A percentile compares a stretch with the other conserved stretches of the same genome.
phyloP scores from a whole-genome alignment of 1,140 invertebrate species.

The Teleogryllus occipitalis region DNA sequence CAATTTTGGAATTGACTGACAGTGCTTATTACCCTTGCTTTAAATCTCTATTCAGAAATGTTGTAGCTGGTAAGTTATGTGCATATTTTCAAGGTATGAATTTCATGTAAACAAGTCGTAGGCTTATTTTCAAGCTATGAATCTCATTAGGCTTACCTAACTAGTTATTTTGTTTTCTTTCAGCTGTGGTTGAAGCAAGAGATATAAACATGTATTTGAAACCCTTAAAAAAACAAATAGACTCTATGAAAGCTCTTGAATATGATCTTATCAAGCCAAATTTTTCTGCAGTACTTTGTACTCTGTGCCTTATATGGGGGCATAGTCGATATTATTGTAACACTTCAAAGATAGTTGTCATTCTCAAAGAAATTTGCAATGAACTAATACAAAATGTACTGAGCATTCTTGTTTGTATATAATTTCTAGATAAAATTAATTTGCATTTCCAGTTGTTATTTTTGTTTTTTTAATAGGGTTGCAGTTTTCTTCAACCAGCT shows the following conservation, averaged over 20 bases:
- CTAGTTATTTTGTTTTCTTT: neutral
- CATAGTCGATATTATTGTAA: constrained; percentile 84
- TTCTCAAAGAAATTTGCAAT: constrained; percentile 85
- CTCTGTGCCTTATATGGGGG: constrained; percentile 81
- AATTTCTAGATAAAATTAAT: neutral
- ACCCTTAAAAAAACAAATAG: constrained; percentile 71
- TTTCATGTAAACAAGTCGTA: too few species aligned
- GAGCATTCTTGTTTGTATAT: neutral
- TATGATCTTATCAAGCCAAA: constrained; percentile 69
- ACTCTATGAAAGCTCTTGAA: constrained; percentile 72
- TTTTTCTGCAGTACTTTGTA: constrained; percentile 70
- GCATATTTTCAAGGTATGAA: too few species aligned
- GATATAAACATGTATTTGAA: constrained; percentile 82
- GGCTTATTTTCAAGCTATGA: too few species aligned
- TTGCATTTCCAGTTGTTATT: constrained; percentile 24
- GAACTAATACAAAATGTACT: constrained; percentile 71
- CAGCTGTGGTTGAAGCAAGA: constrained; percentile 77
- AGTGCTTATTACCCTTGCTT: constrained; percentile 90
- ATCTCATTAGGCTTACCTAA: too few species aligned
- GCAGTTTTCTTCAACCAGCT: constrained; percentile 74
- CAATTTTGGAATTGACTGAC: constrained; percentile 77
- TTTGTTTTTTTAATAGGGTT: constrained; percentile 45
- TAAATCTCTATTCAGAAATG: constrained; percentile 72
- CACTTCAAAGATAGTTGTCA: constrained; percentile 77
- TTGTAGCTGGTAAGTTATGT: constrained; percentile 50